These are phyloP conservation scores for Coreius guichenoti DNA, from an alignment of 2,797 vertebrate species.

Conservation along the genomic window DNA sequence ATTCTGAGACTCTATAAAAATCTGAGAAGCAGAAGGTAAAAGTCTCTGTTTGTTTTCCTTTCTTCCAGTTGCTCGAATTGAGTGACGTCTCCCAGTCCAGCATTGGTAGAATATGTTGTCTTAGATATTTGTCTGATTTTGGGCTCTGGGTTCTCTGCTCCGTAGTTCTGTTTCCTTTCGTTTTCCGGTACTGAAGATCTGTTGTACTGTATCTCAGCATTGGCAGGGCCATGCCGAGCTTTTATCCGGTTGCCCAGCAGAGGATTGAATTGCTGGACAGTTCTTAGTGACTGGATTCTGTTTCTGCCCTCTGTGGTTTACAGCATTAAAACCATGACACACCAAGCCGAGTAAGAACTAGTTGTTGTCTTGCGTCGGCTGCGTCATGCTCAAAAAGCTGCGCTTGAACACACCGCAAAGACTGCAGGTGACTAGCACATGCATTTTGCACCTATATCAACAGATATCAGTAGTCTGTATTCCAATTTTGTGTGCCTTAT, in stretches of 20 bases:
- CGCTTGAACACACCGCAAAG: too few species aligned
- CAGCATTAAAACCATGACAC: neutral
- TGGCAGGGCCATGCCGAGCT: neutral
- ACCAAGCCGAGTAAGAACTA: neutral
- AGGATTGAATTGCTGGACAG: conserved; percentile 55
- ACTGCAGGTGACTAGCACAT: neutral
- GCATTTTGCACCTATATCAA: neutral
- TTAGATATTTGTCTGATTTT: conserved; percentile 1
- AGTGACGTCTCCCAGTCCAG: neutral
- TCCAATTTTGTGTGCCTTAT: neutral
- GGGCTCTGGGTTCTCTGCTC: neutral
- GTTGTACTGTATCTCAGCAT: conserved; percentile 7
- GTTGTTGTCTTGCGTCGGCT: neutral
- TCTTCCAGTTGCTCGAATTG: neutral
- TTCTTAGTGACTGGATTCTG: conserved; percentile 58
- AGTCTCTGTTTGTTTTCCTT: neutral
- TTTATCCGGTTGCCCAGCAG: conserved; percentile 6
- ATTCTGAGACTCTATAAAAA: neutral
- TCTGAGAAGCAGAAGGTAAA: neutral
- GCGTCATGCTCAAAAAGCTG: too few species aligned
- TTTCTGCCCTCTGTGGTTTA: conserved; percentile 63
- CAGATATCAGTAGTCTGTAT: neutral
- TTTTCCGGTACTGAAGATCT: neutral
- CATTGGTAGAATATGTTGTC: neutral
- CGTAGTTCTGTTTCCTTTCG: neutral